phyloP scores from a whole-genome alignment of 2,888 invertebrate species.

The Unio delphinus region DNA sequence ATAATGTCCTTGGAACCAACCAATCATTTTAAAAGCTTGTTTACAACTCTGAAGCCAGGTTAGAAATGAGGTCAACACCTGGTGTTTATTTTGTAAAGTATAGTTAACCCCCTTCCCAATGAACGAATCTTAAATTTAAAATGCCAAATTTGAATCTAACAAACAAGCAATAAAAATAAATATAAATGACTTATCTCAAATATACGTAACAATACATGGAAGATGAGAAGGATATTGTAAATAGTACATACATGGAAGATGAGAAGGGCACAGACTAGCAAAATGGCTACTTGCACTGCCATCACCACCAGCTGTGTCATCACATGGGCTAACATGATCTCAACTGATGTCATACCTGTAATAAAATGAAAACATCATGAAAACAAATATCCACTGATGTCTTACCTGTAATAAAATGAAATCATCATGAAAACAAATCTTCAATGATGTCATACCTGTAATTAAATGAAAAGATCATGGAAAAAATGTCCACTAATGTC shows the following conservation, averaged over 20 bases:
- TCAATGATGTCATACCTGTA: background rate
- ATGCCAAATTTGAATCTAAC: too few species aligned
- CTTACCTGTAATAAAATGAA: background rate
- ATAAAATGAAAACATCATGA: constrained; percentile 5
- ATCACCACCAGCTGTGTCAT: constrained; percentile 95
- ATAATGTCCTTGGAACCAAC: too few species aligned
- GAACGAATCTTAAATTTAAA: too few species aligned
- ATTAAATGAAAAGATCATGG: too few species aligned
- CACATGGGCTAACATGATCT: constrained; percentile 94
- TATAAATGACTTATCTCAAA: too few species aligned
- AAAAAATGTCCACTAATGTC: background rate
- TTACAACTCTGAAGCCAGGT: too few species aligned
- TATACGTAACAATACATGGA: too few species aligned
- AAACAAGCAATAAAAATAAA: too few species aligned
- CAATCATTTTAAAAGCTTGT: too few species aligned
- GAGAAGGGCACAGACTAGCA: constrained; percentile 85
- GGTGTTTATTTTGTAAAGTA: too few species aligned
- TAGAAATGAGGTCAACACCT: too few species aligned
- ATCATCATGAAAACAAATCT: background rate
- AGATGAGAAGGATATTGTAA: constrained; percentile 77
- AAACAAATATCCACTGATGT: background rate
- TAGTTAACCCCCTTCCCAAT: too few species aligned
- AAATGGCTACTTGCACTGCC: constrained; percentile 92
- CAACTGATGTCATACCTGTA: constrained; percentile 87
- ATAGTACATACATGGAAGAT: constrained; percentile 57